Percentiles rank a stretch among this genome's conserved stretches.
These are phyloP conservation scores for Eremophila alpestris DNA, from an alignment of 2,797 vertebrate genomes.

Conservation along the genomic window DNA sequence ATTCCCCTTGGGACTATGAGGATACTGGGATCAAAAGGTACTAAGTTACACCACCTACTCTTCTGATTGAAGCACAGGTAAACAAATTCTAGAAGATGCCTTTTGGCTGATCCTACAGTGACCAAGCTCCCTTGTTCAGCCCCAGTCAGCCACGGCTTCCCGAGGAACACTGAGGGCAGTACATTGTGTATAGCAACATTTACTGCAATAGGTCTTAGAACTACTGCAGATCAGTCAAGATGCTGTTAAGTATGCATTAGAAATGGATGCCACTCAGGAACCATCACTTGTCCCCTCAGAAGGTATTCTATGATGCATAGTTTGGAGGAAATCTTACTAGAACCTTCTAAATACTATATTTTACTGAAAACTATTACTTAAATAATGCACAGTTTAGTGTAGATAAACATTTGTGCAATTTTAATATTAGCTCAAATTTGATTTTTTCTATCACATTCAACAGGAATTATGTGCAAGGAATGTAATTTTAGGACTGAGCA, in stretches of 20 bases:
- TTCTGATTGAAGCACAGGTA: not conserved
- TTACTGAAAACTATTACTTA: not conserved
- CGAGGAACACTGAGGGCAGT: fast-evolving
- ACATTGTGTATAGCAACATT: not conserved
- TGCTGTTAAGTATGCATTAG: not conserved
- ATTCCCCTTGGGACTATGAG: not conserved
- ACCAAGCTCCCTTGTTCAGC: not conserved
- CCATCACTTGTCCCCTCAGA: not conserved
- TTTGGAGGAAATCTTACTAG: not conserved
- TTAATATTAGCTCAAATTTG: not conserved
- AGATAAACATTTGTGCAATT: not conserved
- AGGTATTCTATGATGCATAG: not conserved
- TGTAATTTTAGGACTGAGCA: not conserved
- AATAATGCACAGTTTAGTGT: not conserved
- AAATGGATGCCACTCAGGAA: not conserved
- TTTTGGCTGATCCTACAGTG: not conserved
- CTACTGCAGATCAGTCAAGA: not conserved
- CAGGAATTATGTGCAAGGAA: not conserved
- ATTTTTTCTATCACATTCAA: not conserved
- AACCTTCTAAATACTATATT: not conserved
- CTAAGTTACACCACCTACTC: not conserved
- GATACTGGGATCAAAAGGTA: not conserved
- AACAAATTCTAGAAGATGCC: not conserved
- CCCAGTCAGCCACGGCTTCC: not conserved
- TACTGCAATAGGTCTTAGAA: not conserved